phyloP scores from a whole-genome alignment of 2,113 vertebrate genomes.

The Guaruba guarouba region DNA sequence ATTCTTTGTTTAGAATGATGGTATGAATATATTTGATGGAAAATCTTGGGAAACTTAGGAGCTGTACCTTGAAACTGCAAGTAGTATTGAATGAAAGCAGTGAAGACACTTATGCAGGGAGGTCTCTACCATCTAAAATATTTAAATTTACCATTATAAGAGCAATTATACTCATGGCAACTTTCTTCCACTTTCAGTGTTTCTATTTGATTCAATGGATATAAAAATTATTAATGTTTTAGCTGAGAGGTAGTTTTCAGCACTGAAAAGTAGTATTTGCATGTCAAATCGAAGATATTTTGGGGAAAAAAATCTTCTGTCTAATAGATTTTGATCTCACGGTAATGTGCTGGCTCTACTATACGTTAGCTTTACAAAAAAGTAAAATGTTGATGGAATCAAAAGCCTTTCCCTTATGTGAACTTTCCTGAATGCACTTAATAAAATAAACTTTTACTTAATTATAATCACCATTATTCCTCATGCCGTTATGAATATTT shows the following conservation, averaged over 20 bases:
- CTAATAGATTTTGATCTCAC: neutral
- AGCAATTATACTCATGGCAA: slow-evolving; percentile 21
- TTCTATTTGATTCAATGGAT: neutral
- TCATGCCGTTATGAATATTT: neutral
- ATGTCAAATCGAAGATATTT: neutral
- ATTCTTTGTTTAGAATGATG: neutral
- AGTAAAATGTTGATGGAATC: neutral
- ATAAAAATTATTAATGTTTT: neutral
- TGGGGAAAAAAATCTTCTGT: neutral
- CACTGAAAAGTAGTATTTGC: neutral
- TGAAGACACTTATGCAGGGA: slow-evolving; percentile 71
- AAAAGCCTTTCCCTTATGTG: neutral
- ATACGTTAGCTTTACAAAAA: neutral
- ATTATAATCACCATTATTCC: neutral
- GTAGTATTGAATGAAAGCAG: slow-evolving; percentile 78
- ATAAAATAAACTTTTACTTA: neutral
- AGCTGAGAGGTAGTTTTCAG: neutral
- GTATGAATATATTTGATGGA: slow-evolving; percentile 17
- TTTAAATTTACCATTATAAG: slow-evolving; percentile 87
- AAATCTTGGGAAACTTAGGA: slow-evolving; percentile 76
- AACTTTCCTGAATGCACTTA: neutral
- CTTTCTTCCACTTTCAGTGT: neutral
- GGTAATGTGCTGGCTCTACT: neutral
- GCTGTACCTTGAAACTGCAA: slow-evolving; percentile 80
- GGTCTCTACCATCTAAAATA: slow-evolving; percentile 71